Evolutionary conservation across 2,888 invertebrate species (phyloP), one percentile per base, ranked within the genome.

Genomic region (Sinelater perroti): DNA sequence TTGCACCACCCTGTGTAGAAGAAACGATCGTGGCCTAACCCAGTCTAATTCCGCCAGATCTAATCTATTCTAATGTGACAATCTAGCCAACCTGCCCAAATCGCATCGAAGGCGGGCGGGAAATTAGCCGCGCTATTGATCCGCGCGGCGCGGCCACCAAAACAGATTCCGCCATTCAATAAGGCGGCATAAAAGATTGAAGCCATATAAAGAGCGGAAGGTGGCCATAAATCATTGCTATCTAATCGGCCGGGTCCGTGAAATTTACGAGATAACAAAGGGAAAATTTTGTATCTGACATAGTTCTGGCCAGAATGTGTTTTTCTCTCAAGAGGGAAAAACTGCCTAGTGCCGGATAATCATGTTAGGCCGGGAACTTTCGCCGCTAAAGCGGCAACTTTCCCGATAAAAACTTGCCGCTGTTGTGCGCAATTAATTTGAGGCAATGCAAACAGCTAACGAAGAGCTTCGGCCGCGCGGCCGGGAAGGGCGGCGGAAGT

Each of bases 151-250:
- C 24, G 33, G 40, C 24, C 30, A 17, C 3, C 40, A 40, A 51
- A 50, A 51, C 14, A 56, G 31, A 56, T 49, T 38, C 40, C 17
- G 26, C 42, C 20, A 33, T 49, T 49, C 40, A 50, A 56, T 40
- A 49, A 49, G 42, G 44, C 30, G 28, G 31, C 35, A 54, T 46
- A 52, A 52, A 52, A 44, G 42, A 44, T 52, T 52, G 35, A 35
- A 35, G 18, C 44, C 26, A 35, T 35, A 33, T 30, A 33, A 44
- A 44, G 44, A 52, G 31, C 42, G 42, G 40, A 46, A 38, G 46
- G 36, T 38, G 17, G 21, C 20, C 51, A 51, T 51, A 53, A 53
- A 53, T 53, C 53, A 53, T 45, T 53, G 44, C 53, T 45, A 45
- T 53, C 45, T 53, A 53, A 53, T 53, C 53, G 53, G 20, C 33